A percentile compares a stretch with the other conserved stretches of the same genome.
Evolutionary conservation across 64 coral and sea anemone genomes (phyloP).

Genomic region (Acropora tenuis): DNA sequence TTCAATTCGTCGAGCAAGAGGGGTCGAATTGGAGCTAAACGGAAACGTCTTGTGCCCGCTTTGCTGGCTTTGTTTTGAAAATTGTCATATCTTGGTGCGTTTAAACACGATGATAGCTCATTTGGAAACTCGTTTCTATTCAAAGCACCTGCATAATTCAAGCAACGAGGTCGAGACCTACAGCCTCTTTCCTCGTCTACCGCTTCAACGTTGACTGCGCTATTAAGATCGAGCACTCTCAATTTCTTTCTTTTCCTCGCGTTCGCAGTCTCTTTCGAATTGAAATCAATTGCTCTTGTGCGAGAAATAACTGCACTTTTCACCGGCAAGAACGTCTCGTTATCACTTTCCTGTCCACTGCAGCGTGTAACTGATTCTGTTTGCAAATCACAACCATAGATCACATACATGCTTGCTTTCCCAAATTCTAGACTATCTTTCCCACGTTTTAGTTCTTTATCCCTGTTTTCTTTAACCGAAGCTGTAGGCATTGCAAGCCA

Average conservation of each 20-base stretch:
- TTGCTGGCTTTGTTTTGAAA: neutral
- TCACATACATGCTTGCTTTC: constrained; percentile 39
- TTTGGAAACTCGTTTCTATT: neutral
- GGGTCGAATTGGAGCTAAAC: neutral
- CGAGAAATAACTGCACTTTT: constrained; percentile 8
- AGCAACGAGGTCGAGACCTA: neutral
- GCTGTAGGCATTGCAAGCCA: neutral
- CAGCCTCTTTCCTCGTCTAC: neutral
- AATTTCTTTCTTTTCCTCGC: neutral
- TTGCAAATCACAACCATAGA: neutral
- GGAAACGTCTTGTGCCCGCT: neutral
- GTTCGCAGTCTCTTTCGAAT: constrained; percentile 14
- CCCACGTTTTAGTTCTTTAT: neutral
- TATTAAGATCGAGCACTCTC: constrained; percentile 16
- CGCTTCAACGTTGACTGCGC: neutral
- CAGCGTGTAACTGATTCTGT: neutral
- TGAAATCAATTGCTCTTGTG: constrained; percentile 10
- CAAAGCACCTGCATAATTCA: neutral
- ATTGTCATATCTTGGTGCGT: neutral
- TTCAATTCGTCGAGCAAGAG: neutral
- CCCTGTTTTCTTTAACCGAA: neutral
- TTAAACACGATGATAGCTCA: neutral
- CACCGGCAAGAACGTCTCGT: neutral
- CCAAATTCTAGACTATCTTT: constrained; percentile 8
- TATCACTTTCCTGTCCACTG: neutral